Evolutionary conservation across 2,113 vertebrate genomes (phyloP), one percentile per base, ranked within the genome.

Genomic region (Fregetta grallaria): DNA sequence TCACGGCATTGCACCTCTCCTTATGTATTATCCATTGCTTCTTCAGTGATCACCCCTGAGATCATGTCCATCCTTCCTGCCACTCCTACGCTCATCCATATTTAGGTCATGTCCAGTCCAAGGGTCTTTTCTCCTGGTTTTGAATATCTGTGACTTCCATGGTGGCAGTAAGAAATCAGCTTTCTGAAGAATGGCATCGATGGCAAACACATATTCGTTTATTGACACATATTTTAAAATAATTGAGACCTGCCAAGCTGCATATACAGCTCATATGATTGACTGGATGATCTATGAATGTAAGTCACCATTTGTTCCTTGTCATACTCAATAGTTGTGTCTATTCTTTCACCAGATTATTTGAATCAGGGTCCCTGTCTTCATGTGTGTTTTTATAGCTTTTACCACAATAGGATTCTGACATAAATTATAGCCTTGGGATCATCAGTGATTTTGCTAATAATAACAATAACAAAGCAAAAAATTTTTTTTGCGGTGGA

Each of bases 41-140:
- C 44, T 36, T 71, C 61, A 40, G 25, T 3, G 2, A 7, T 38
- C 72, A 70, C 4, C 29, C 26, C 14, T 15, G 47, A 56, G 52
- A 25, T 55, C 42, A 52, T 5, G 7, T 7, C n/a, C 9, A 23
- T 15, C 45, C 10, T 79, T 49, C 59, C 36, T 65, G 26, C 15
- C 44, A 2, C 63, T 70, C 45, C 55, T 73, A 3, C 0, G 0
- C 6, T 50, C 52, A 23, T 34, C 59, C 1, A 0, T 27, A 30
- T 53, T 36, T 44, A 16, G 19, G 36, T 15, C 52, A 25, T 3
- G 1, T 32, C 26, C 3, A 1, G 4, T 17, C 34, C 36, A 18
- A 59, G 34, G 8, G 12, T 19, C 3, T 22, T 61, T 65, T 32
- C 32, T 9, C 40, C 66, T 0, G 1, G 71, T 88, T 84, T 86